Base-by-base conservation (phyloP, 2,888 invertebrate genomes). In the Pharmacophagus antenor region DNA sequence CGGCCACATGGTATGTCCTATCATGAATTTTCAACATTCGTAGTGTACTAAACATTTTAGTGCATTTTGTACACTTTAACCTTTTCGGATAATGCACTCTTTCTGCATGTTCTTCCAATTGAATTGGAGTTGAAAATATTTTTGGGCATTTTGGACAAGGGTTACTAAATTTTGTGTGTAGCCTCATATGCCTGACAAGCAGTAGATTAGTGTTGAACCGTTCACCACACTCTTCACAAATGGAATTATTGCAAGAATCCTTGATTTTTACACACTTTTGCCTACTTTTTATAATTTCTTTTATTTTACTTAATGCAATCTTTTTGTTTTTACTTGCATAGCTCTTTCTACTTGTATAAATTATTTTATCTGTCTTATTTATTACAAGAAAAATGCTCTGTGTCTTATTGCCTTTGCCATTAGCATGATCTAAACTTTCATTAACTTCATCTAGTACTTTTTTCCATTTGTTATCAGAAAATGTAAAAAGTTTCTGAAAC, bases 51-150 rank as follows among this genome's bases (percentile, higher is more conserved):
- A 86, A 82, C 77, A 69, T 84, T 72, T 82, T 84, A 0, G 73
- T 52, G 63, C 87, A 87, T 62, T 80, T 76, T 1, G 70, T 58
- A 63, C 86, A 87, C 63, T 72, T 67, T 5, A 85, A 58, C 56
- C 64, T 77, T 67, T 84, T 86, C 10, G 84, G 82, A 62, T 76
- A 74, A 62, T 87, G 87, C 0, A 85, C 67, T 67, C 84, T 73
- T 62, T 84, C 80, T 0, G 68, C 65, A 60, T 87, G 86, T 7
- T 76, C 74, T 3, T 74, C 67, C 10, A 86, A 62, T 52, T 75
- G 75, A 2, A 68, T 21, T 48, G 70, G 59, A 1, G 76, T 73
- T 4, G 70, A 56, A 49, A 85, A 85, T 7, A 72, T 62, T 72
- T 85, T 86, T 2, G 74, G 73, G 53, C 88, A 88, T 46, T 79